Evolutionary conservation across 2,888 invertebrate species (phyloP), one percentile per base, ranked within the genome.

Genomic region (Stramonita haemastoma): DNA sequence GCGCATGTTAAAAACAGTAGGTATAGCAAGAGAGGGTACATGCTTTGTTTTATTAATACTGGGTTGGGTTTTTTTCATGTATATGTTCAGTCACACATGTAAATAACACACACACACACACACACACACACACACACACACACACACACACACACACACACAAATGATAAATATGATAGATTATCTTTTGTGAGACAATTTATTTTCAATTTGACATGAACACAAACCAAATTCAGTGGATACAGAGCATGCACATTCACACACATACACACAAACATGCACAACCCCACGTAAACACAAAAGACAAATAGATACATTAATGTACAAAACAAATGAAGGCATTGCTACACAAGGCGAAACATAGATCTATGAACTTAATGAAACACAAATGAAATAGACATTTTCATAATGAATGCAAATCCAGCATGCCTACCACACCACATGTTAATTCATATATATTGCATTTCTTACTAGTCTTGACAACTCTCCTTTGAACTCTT

Each of bases 211-310:
- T 8, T 77, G 19, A n/a, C 26, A 66, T 26, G 26, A 26, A n/a
- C 13, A 29, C 77, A 13, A 26, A 13, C 13, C 29, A 77, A n/a
- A 2, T 77, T 29, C n/a, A 29, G 77, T 13, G 11, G 19, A 29
- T n/a, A 77, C 26, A 22, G 11, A 22, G 29, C 77, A 29, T 13
- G n/a, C 77, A 77, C 77, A 29, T 13, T 1, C 77, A 77, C 77
- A 77, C 77, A n/a, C 77, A n/a, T n/a, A 77, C 77, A 77, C 77
- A 77, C 77, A 77, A 22, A 77, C 77, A 77, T n/a, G 2, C 77
- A 77, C 77, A 77, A 13, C n/a, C 26, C 13, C n/a, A n/a, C 11
- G 29, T 77, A 17, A 4, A 77, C 77, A 77, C 77, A 77, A 13
- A 46, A 2, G 46, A 46, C 4, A 46, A 5, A 46, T 46, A 46